Conservation (phyloP, 2,113 vertebrate genomes). For the Parotia lawesii region DNA sequence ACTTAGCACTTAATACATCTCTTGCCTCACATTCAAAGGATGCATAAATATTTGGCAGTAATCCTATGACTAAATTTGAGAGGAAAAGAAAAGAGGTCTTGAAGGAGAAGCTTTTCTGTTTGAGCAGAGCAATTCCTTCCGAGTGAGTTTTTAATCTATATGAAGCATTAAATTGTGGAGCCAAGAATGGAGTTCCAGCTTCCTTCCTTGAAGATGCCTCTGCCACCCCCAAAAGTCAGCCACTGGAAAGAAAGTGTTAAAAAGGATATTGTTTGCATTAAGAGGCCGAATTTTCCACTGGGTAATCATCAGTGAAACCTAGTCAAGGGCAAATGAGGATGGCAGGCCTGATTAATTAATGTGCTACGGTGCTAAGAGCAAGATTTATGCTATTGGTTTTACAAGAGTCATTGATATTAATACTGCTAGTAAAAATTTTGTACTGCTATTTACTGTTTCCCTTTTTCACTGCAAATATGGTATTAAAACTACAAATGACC, state of each 20-base stretch:
- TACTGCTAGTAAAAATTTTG: not conserved
- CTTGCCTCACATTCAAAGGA: not conserved
- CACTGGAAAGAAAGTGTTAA: slow-evolving; percentile 52
- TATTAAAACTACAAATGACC: not conserved
- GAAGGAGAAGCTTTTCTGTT: not conserved
- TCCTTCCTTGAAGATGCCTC: not conserved
- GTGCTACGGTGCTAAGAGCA: slow-evolving; percentile 35
- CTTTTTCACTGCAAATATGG: not conserved
- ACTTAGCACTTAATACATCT: slow-evolving; percentile 33
- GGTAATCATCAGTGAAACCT: slow-evolving; percentile 70
- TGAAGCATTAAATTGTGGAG: not conserved
- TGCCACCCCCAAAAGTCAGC: not conserved
- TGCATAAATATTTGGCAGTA: slow-evolving; percentile 55
- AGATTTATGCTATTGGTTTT: slow-evolving; percentile 60
- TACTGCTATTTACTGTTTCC: slow-evolving; percentile 8
- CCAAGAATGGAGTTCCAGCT: not conserved
- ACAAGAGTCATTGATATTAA: slow-evolving; percentile 38
- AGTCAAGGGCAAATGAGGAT: slow-evolving; percentile 69
- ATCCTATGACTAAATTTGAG: slow-evolving; percentile 25
- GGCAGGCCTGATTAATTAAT: slow-evolving; percentile 74
- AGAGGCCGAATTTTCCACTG: slow-evolving; percentile 65
- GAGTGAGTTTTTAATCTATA: not conserved
- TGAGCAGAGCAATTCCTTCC: not conserved
- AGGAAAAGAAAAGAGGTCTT: not conserved
- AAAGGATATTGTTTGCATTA: slow-evolving; percentile 68